Evolutionary conservation across 2,888 invertebrate genomes (phyloP).

Genomic region (Tuta absoluta): DNA sequence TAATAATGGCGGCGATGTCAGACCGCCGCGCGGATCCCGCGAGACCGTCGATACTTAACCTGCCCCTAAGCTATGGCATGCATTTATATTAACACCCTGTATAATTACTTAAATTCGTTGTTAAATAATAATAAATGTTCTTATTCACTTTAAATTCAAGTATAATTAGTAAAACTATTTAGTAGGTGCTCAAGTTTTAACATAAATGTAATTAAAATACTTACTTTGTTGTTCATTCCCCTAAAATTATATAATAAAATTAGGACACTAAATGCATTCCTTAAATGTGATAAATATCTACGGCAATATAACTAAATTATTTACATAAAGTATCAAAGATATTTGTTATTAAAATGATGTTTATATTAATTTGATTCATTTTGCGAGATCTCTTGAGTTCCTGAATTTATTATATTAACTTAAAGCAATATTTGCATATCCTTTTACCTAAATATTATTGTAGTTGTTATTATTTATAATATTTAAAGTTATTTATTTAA

Average conservation of each 20-base stretch:
- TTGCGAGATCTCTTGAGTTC: constrained; percentile 5
- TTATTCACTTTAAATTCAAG: too few relatives aligned
- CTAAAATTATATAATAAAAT: neutral
- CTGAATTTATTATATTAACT: constrained; percentile 2
- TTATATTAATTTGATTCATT: neutral
- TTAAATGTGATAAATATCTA: neutral
- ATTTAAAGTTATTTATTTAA: neutral
- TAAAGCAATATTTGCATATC: constrained; percentile 38
- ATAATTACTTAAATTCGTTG: neutral
- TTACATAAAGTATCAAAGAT: constrained; percentile 1
- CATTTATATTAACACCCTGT: neutral
- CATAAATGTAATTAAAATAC: neutral
- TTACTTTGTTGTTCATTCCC: neutral
- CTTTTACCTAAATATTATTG: neutral
- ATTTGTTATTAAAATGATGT: neutral
- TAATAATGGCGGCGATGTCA: too few relatives aligned
- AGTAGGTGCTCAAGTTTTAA: constrained; percentile 34
- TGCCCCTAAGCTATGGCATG: too few relatives aligned
- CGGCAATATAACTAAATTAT: neutral
- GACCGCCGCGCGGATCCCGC: too few relatives aligned
- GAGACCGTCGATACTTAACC: too few relatives aligned
- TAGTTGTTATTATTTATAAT: neutral
- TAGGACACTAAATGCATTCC: neutral
- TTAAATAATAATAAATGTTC: neutral
- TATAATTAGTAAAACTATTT: neutral